phyloP scores from a whole-genome alignment of 2,113 vertebrate species.

The Bufo bufo region DNA sequence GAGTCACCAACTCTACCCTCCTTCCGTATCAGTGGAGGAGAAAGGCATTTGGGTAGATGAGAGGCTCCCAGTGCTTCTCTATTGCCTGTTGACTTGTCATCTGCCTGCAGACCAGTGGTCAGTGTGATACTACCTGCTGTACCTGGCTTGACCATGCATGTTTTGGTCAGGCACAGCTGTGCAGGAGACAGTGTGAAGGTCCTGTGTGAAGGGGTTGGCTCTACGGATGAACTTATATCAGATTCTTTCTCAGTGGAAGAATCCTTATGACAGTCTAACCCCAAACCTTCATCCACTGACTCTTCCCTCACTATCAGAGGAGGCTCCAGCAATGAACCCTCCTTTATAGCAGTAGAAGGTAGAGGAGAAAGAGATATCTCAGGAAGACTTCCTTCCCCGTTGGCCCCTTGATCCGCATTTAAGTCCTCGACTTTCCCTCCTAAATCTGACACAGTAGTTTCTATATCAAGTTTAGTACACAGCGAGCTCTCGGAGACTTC shows the following conservation, averaged over 20 bases:
- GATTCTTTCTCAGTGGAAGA: background rate
- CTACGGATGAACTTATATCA: background rate
- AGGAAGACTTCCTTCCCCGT: background rate
- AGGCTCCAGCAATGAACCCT: background rate
- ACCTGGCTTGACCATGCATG: conserved; percentile 43
- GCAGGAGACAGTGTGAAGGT: conserved; percentile 66
- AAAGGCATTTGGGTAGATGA: conserved; percentile 51
- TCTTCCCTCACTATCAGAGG: conserved; percentile 24
- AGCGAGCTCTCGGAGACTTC: background rate
- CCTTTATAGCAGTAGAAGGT: background rate
- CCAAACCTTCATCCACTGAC: conserved; percentile 51
- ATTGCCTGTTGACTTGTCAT: conserved; percentile 11
- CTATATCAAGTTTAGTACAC: background rate
- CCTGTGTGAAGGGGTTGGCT: conserved; percentile 38
- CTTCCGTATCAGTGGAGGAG: conserved; percentile 54
- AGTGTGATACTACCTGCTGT: conserved; percentile 38
- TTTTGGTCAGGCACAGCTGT: background rate
- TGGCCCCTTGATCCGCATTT: background rate
- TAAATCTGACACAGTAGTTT: background rate
- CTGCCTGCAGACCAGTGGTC: conserved; percentile 50
- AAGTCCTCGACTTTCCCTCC: background rate
- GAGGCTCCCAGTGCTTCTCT: conserved; percentile 13
- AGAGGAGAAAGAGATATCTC: background rate
- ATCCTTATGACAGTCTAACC: conserved; percentile 36
- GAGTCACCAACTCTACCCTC: conserved; percentile 57